Evolutionary conservation across 2,888 invertebrate genomes (phyloP).

Genomic region (Emmelina monodactyla): DNA sequence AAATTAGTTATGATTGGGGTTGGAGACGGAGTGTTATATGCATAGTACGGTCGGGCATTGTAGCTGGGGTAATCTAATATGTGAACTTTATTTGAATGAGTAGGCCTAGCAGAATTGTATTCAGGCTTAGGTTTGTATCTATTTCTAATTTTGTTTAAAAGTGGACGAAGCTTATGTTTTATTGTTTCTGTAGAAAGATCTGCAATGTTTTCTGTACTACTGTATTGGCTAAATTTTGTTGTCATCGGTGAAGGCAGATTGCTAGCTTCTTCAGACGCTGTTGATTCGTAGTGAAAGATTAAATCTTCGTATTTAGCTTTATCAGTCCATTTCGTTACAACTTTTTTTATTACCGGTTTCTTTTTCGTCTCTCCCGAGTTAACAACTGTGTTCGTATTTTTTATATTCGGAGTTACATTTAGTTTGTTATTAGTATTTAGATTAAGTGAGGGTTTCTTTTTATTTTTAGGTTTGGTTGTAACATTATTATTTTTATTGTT

Average conservation of each 20-base stretch:
- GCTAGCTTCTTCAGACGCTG: conserved; percentile 21
- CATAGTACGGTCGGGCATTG: conserved; percentile 27
- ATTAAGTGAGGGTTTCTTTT: background rate
- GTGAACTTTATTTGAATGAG: conserved; percentile 38
- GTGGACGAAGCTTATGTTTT: too few relatives aligned
- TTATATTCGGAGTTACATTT: background rate
- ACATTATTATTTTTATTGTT: background rate
- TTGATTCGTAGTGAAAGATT: conserved; percentile 43
- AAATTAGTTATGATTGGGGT: conserved; percentile 55
- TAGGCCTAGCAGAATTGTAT: conserved; percentile 31
- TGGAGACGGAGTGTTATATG: conserved; percentile 35
- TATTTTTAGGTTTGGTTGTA: background rate
- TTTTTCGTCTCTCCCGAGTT: conserved; percentile 20
- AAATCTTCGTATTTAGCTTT: conserved; percentile 49
- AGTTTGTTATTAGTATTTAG: background rate
- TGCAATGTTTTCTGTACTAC: conserved; percentile 19
- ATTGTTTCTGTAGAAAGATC: conserved; percentile 21
- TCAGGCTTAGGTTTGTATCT: conserved; percentile 28
- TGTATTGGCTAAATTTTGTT: too few relatives aligned
- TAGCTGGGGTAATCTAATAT: conserved; percentile 23
- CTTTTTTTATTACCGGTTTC: conserved; percentile 45
- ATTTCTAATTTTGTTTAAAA: conserved; percentile 23
- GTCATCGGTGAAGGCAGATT: conserved; percentile 11
- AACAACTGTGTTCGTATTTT: background rate
- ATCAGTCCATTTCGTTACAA: conserved; percentile 63